phyloP scores from a whole-genome alignment of 2,888 invertebrate species.

The Melangyna quadrimaculata region DNA sequence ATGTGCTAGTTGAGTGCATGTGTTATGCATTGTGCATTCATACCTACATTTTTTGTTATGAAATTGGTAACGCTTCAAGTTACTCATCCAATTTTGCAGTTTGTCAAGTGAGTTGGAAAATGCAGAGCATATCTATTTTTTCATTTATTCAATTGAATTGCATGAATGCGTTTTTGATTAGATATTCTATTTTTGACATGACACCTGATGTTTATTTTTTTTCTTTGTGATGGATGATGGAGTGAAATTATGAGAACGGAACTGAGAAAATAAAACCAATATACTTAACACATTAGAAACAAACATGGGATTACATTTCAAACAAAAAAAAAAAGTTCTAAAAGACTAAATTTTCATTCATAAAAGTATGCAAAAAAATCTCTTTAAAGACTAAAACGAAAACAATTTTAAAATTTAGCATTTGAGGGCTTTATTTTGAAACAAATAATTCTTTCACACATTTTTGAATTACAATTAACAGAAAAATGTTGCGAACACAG shows the following conservation, averaged over 20 bases:
- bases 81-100: conserved; percentile 41
- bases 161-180: conserved; percentile 26
- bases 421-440: too few species aligned
- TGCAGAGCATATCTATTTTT: not conserved
- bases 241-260: not conserved
- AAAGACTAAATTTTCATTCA: too few species aligned
- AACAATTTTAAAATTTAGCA: too few species aligned
- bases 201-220: not conserved
- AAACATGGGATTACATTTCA: not conserved
- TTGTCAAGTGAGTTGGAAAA: not conserved
- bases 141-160: conserved; percentile 27
- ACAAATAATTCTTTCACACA: too few species aligned
- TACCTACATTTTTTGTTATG: not conserved
- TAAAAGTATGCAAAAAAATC: too few species aligned
- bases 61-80: conserved; percentile 1
- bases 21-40: not conserved
- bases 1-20: too few species aligned
- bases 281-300: not conserved
- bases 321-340: not conserved
- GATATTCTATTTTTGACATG: too few species aligned
- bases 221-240: not conserved
- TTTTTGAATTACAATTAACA: too few species aligned
- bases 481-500: too few species aligned
- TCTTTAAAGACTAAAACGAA: too few species aligned
- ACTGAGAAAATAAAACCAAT: not conserved